Base-by-base conservation (phyloP, 2,797 vertebrate species). In the Megaceryle alcyon region DNA sequence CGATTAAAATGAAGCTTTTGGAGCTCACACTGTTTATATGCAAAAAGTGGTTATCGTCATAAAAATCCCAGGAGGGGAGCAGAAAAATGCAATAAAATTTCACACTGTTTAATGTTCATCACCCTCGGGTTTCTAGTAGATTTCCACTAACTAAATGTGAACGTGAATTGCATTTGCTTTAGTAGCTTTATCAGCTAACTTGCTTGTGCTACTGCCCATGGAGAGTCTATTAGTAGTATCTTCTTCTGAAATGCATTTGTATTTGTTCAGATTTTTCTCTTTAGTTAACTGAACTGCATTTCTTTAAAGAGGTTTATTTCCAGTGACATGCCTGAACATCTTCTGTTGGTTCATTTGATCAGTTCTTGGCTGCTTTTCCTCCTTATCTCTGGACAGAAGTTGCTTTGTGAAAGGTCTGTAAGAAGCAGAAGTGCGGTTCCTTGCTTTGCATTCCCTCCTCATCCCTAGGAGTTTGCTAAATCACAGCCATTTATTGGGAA, bases 71-170 rank as follows among this genome's bases (percentile, higher is more conserved):
- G 91, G 97, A 97, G 95, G 95, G 89, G 85, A 79, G 65, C 82
- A 92, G 96, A 84, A 96, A 97, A 97, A 95, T 71, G 93, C 88
- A 97, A 95, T 97, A 94, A 96, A 97, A 97, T 93, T 95, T 96
- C 96, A 95, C 89, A 93, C 94, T 97, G 96, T 91, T 97, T 97
- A 97, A 97, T 98, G 96, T 90, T 97, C 91, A 84, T 96, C 95
- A 96, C 97, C 44, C 95, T 95, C 76, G 92, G 96, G 95, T 96
- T 94, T 95, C 96, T 85, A 59, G 94, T 94, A 95, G 86, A 90
- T 97, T 97, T 97, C 92, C 91, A 93, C 94, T 97, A 90, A 97
- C 97, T 92, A 90, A 97, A 97, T 94, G 90, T 12, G 72, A 95
- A 86, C 91, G 85, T 81, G 96, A 96, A 94, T 97, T 97, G 94